phyloP scores from a whole-genome alignment of 2,113 vertebrate genomes.

The Salvator merianae region DNA sequence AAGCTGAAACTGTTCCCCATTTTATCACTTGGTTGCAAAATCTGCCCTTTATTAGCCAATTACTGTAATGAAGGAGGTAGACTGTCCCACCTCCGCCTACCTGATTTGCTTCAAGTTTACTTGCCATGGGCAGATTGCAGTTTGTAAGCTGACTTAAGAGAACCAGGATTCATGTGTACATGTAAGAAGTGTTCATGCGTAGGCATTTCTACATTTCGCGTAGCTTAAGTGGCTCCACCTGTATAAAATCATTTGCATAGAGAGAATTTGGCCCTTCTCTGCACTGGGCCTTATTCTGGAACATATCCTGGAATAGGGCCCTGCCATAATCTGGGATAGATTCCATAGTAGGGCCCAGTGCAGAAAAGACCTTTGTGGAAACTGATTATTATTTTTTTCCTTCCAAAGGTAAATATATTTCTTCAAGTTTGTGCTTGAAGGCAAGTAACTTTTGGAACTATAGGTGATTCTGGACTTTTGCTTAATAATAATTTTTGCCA shows the following conservation, averaged over 20 bases:
- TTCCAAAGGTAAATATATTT: too few species aligned
- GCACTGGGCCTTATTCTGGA: too few species aligned
- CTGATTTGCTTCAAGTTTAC: background rate
- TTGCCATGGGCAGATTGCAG: background rate
- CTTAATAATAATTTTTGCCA: too few species aligned
- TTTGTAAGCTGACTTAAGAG: background rate
- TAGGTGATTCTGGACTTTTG: too few species aligned
- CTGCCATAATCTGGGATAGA: too few species aligned
- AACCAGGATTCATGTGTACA: background rate
- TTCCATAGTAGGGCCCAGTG: too few species aligned
- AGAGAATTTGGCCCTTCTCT: too few species aligned
- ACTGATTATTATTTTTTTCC: too few species aligned
- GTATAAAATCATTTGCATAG: background rate
- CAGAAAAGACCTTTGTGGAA: too few species aligned
- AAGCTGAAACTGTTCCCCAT: background rate
- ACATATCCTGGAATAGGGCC: too few species aligned
- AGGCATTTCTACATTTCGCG: background rate
- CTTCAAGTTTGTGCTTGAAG: too few species aligned
- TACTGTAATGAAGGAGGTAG: background rate
- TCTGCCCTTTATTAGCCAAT: background rate
- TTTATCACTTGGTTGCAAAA: constrained; percentile 10
- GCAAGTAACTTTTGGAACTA: too few species aligned
- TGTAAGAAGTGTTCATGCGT: background rate
- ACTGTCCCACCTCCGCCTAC: background rate
- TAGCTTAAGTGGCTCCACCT: background rate